Base-by-base conservation (phyloP, 30 jellyfish, hydroid and myxozoan genomes). In the Pseudorhiza aurosa region DNA sequence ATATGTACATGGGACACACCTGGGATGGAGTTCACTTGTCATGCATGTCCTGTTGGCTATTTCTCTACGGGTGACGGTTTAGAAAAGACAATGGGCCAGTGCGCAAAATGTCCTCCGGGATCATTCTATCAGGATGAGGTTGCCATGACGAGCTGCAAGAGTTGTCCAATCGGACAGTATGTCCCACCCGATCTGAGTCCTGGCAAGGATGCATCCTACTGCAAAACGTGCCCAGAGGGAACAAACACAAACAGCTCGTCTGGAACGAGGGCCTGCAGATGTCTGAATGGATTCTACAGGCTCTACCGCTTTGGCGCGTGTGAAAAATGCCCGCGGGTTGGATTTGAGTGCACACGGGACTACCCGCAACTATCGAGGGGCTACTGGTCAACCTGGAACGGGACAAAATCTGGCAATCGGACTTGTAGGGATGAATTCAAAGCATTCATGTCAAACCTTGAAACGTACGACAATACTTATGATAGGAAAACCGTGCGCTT, bases 151-250 rank as follows among this genome's bases (percentile, higher is more conserved):
- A n/a, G 26, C 10, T 80, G 91, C 57, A 80, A 80, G 67, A 80
- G 26, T 12, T 80, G 91, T 43, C 75, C 77, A 3, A 0, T 29
- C 4, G 91, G 91, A 8, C 91, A 80, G 51, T 64, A 4, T 31
- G 91, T 80, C 11, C 68, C 76, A 28, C 83, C 75, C 1, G 55
- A 35, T 11, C 58, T 60, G 17, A 27, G 75, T 19, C 82, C 83
- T 12, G 91, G 91, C 59, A 64, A 65, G 33, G 37, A 42, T 15
- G 85, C 77, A 1, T 22, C 58, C 19, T 71, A 65, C n/a, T 80
- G 91, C 32, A 58, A 18, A 33, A 80, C 91, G 17, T 80, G 91
- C 26, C 91, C 91, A 9, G 42, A 25, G 30, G 83, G 83, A n/a
- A 80, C 91, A 19, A 42, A 80, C 11, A 80, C 81, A 37, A 63